Base-by-base conservation (phyloP, 2,113 vertebrate species). In the Oplegnathus fasciatus region DNA sequence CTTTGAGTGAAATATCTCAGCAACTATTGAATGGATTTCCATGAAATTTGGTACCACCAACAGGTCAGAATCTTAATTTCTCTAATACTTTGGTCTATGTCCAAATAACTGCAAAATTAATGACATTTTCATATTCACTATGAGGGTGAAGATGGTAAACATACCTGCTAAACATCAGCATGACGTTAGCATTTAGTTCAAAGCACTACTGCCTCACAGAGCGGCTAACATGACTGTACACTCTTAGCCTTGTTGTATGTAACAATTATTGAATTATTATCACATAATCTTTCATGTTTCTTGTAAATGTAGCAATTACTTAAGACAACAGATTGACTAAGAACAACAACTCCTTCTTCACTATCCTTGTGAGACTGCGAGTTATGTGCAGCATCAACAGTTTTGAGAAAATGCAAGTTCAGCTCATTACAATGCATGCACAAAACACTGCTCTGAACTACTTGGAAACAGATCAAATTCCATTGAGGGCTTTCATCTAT, bases 401-500 rank as follows among this genome's bases (percentile, higher is more conserved):
- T 89, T 93, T 80, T 75, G 57, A 84, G 82, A 90, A 93, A 92
- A 87, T 84, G 81, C 86, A 78, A 89, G 82, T 90, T 93, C 86
- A 93, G 91, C 89, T 92, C 77, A 86, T 94, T 91, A 91, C 86
- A 81, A 90, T 86, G 82, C 75, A 83, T 64, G 61, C 70, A 84
- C 65, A 87, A 83, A 90, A 85, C 78, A 80, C 75, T 77, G 73
- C 82, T 78, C 73, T 86, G 90, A 91, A 92, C 83, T 46, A 90
- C 83, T 91, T 92, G 88, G 88, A 91, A 87, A 90, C 57, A 76
- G 71, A 91, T 94, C 84, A 89, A 84, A 93, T 90, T 92, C 89
- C 81, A 84, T 75, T 62, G 85, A 91, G 92, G 67, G 61, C 90
- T 94, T 94, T 94, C 87, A 95, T 93, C 91, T 91, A 52, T 88